Conservation (phyloP, 2,888 invertebrate genomes). For the Danaus chrysippus region DNA sequence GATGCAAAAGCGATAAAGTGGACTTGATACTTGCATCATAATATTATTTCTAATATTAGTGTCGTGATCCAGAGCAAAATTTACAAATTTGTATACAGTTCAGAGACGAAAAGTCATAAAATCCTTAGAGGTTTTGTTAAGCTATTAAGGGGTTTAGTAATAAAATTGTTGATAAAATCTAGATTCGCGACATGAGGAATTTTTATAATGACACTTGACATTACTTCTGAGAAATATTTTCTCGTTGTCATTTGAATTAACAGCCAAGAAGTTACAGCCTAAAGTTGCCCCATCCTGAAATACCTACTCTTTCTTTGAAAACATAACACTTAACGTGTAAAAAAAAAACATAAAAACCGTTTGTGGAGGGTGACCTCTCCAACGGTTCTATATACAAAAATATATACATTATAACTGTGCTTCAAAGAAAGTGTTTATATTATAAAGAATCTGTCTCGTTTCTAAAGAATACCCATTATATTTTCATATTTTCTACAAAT, state of each 20-base stretch:
- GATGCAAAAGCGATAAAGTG: not conserved
- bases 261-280: conserved; percentile 10
- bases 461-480: too few species aligned
- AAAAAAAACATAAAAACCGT: not conserved
- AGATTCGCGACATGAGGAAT: not conserved
- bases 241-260: conserved; percentile 12
- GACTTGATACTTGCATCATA: not conserved
- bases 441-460: too few species aligned
- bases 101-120: not conserved
- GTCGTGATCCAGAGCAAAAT: not conserved
- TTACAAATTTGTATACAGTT: not conserved
- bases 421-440: not conserved
- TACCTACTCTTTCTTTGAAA: conserved; percentile 33
- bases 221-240: conserved; percentile 10
- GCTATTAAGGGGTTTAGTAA: too few species aligned
- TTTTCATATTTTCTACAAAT: too few species aligned
- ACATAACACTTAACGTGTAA: conserved; percentile 30
- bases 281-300: conserved; percentile 31
- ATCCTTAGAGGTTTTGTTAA: too few species aligned
- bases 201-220: not conserved
- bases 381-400: too few species aligned
- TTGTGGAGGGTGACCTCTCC: too few species aligned
- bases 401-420: not conserved
- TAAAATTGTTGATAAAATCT: conserved; percentile 3
- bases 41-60: not conserved